Evolutionary conservation across 2,797 vertebrate genomes (phyloP), one percentile per base, ranked within the genome.

Genomic region (Esox lucius): DNA sequence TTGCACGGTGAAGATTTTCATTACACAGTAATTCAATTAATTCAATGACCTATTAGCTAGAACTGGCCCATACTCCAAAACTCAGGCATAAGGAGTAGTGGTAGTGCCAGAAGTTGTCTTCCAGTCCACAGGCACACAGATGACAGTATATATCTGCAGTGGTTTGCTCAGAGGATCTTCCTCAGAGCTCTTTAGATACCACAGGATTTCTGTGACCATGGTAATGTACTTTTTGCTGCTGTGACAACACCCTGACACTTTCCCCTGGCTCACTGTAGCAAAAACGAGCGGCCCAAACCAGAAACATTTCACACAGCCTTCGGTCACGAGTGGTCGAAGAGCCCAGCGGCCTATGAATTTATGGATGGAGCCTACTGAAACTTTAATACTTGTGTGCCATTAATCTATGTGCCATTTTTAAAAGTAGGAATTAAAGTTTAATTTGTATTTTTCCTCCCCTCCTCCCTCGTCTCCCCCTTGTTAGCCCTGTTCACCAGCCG

Each of bases 361-460:
- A 71, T 71, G 53, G 51, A 71, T 59, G 70, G 53, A 16, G 59
- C 35, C 31, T 26, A 35, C 70, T 71, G 70, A 61, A 71, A 71
- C 31, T 71, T 71, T 71, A 39, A 71, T 61, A 61, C 19, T 33
- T 1, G 28, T n/a, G 81, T 82, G 84, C 85, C 89, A 86, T 86
- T 91, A 90, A 91, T 90, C 87, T 81, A 74, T 17, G 72, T 73
- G 31, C 77, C 85, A 78, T 78, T 82, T 89, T 86, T 90, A 87
- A 91, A 90, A 90, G 83, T 72, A 77, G 76, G 71, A 87, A 91
- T 92, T 84, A 92, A 92, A 93, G 78, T 90, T 92, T 91, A 17
- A 71, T 71, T 42, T 22, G 51, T 71, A 61, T 71, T 71, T 61
- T 35, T 39, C n/a, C 53, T 42, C 61, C 48, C 31, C 48, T 71